Base-by-base conservation (phyloP, 2,113 vertebrate genomes). In the Polyodon spathula region DNA sequence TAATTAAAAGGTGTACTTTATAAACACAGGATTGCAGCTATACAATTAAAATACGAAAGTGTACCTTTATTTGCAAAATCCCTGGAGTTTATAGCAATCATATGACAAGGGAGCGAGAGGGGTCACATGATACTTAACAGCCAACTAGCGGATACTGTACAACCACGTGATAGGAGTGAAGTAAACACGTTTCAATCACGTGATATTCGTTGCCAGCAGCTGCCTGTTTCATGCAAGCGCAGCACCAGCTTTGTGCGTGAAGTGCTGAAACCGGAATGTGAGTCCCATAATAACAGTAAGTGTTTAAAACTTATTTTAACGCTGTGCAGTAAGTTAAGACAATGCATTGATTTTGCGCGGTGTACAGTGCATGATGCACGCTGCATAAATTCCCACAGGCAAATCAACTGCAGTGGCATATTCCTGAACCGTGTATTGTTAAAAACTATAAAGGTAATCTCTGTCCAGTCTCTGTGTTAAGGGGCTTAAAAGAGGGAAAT, bases 241-340 rank as follows among this genome's bases (percentile, higher is more conserved):
- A 61, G 41, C 50, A 50, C 65, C n/a, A n/a, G n/a, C n/a, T n/a
- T n/a, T n/a, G n/a, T 62, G 65, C 65, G 52, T 63, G 48, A 67
- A 51, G 37, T 63, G 56, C 39, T 53, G 60, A 51, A 57, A 63
- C 58, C 39, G 53, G 51, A 62, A 48, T 53, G 54, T 40, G 61
- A 63, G 39, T 37, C 54, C 56, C 60, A 27, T 56, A 57, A 48
- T 69, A 57, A 69, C 60, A 63, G 64, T 69, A 69, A 66, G 64
- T 56, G 51, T 51, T 50, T 56, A 42, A 55, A 63, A 59, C 43
- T 61, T 66, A 41, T 10, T 63, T 14, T 50, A 59, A 43, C 42
- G 46, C 60, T 51, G 27, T 27, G 27, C 27, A 27, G 27, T 27
- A 27, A 27, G 40, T 40, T 39, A 27, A 59, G 40, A 54, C 40